phyloP scores from a whole-genome alignment of 1,140 invertebrate genomes.

The Ooceraea biroi region DNA sequence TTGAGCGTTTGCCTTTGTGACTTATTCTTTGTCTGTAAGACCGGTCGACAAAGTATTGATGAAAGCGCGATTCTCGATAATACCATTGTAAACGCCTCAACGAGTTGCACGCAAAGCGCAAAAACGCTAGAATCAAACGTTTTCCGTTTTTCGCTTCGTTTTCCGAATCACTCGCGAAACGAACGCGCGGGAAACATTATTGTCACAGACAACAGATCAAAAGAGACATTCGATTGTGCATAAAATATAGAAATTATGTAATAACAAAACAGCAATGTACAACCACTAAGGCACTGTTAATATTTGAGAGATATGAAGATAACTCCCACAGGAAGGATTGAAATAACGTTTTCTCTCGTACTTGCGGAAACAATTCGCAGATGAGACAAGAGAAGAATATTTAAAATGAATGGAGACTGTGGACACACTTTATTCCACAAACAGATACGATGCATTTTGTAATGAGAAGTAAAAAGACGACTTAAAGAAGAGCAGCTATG shows the following conservation, averaged over 20 bases:
- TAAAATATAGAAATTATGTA: constrained; percentile 16
- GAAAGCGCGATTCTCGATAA: constrained; percentile 44
- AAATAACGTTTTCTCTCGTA: background rate
- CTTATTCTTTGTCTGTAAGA: constrained; percentile 16
- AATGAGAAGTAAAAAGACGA: background rate
- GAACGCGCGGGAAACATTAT: background rate
- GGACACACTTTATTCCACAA: background rate
- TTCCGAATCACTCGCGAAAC: background rate
- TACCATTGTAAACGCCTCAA: constrained; percentile 21
- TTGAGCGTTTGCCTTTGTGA: constrained; percentile 12
- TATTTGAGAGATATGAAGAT: constrained; percentile 3
- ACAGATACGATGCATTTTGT: background rate
- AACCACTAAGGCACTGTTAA: background rate
- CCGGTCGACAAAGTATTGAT: constrained; percentile 9
- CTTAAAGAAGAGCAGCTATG: background rate
- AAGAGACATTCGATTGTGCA: background rate
- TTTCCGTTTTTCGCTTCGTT: background rate
- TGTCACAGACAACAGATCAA: background rate
- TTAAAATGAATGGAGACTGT: background rate
- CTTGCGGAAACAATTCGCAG: background rate
- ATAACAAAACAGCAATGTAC: background rate
- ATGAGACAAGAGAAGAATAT: background rate
- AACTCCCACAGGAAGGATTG: background rate
- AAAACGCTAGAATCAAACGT: background rate
- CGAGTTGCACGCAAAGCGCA: background rate